phyloP scores from a whole-genome alignment of 2,888 invertebrate genomes.

The Oligia strigilis region DNA sequence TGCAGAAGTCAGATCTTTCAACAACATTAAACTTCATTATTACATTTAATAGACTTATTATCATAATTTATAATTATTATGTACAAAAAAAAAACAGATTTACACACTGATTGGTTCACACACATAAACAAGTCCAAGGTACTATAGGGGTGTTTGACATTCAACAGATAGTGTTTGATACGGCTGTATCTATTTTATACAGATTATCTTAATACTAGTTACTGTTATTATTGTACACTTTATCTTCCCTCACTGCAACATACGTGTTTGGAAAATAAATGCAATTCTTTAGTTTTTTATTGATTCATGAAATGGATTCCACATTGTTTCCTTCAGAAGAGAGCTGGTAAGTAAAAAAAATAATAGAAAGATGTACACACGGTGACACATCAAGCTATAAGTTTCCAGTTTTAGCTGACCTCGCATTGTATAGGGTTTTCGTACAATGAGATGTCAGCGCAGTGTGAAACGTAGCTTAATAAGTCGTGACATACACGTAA shows the following conservation, averaged over 20 bases:
- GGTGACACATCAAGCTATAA: too few relatives aligned
- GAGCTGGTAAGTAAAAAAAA: neutral
- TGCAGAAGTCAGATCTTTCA: conserved; percentile 80
- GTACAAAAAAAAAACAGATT: conserved; percentile 61
- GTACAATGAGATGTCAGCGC: too few relatives aligned
- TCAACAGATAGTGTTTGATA: conserved; percentile 30
- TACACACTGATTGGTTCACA: conserved; percentile 56
- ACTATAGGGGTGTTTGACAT: conserved; percentile 15
- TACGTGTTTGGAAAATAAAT: conserved; percentile 45
- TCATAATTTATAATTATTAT: conserved; percentile 72
- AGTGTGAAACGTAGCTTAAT: too few relatives aligned
- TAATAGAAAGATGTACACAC: neutral
- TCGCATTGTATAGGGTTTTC: too few relatives aligned
- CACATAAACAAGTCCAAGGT: conserved; percentile 34
- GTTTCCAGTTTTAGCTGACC: too few relatives aligned
- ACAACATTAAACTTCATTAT: conserved; percentile 76
- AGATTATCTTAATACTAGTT: conserved; percentile 39
- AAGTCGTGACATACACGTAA: neutral
- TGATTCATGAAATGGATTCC: neutral
- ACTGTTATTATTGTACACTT: conserved; percentile 37
- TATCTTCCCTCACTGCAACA: conserved; percentile 18
- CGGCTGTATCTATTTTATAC: conserved; percentile 13
- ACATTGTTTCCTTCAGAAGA: neutral
- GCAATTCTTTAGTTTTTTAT: conserved; percentile 1
- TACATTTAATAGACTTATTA: conserved; percentile 72